Conservation (phyloP, 2,888 invertebrate species). For the Hemaris fuciformis region DNA sequence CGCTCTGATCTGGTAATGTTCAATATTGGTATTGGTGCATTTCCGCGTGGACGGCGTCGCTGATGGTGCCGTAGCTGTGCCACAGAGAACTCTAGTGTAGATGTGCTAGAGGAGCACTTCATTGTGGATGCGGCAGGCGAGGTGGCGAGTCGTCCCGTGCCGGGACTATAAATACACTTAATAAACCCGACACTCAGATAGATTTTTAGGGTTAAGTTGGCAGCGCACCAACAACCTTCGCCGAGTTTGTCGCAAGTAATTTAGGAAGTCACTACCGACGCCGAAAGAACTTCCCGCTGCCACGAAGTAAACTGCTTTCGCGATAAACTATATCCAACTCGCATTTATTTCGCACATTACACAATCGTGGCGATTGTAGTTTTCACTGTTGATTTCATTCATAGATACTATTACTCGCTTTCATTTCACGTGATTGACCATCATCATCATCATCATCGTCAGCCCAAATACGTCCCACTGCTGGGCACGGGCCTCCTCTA, state of each 20-base stretch:
- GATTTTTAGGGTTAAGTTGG: constrained; percentile 3
- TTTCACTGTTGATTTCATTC: neutral
- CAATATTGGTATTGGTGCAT: too few relatives aligned
- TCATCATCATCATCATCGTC: too few relatives aligned
- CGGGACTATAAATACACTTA: constrained; percentile 7
- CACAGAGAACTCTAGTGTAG: too few relatives aligned
- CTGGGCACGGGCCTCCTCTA: too few relatives aligned
- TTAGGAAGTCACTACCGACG: neutral
- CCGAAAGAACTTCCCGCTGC: neutral
- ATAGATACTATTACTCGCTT: too few relatives aligned
- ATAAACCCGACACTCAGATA: neutral
- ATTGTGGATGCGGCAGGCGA: constrained; percentile 3
- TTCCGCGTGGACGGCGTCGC: too few relatives aligned
- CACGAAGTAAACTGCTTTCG: neutral
- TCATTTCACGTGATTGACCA: too few relatives aligned
- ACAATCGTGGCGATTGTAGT: neutral
- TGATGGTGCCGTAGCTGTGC: too few relatives aligned
- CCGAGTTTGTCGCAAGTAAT: constrained; percentile 7
- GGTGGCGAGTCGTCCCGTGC: too few relatives aligned
- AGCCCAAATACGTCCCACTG: too few relatives aligned
- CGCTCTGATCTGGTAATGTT: neutral
- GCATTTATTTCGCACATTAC: neutral
- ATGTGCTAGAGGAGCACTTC: neutral
- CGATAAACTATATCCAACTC: neutral
- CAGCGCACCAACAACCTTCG: neutral